Conservation (phyloP, 2,113 vertebrate genomes). For the Pseudorhombus dupliciocellatus region DNA sequence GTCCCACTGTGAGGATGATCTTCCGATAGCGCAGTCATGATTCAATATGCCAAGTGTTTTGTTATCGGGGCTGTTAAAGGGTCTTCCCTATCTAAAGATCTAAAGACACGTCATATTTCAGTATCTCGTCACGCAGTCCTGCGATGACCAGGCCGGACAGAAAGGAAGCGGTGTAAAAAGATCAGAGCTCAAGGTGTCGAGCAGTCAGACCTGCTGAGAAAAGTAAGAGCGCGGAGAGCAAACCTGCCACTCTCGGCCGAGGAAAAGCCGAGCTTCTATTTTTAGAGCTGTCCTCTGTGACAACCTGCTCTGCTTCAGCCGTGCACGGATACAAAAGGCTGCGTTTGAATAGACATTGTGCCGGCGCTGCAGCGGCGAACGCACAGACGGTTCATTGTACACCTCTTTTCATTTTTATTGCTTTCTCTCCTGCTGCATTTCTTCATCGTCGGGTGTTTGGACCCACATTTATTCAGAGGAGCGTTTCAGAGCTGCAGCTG, state of each 20-base stretch:
- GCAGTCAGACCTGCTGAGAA: conserved; percentile 43
- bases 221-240: conserved; percentile 44
- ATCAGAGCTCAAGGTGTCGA: conserved; percentile 45
- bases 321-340: conserved; percentile 59
- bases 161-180: conserved; percentile 30
- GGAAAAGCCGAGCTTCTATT: conserved; percentile 75
- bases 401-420: neutral
- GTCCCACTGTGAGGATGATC: conserved; percentile 25
- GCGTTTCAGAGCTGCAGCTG: neutral
- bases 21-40: neutral
- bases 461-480: neutral
- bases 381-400: conserved; percentile 24
- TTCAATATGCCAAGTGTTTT: conserved; percentile 8
- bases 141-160: conserved; percentile 11
- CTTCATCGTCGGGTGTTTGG: conserved; percentile 2
- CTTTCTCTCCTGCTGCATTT: neutral
- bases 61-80: conserved; percentile 15
- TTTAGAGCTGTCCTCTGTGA: conserved; percentile 80
- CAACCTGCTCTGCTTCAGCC: conserved; percentile 68
- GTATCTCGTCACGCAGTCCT: neutral
- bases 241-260: conserved; percentile 73
- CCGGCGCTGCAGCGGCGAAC: conserved; percentile 10
- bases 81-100: neutral
- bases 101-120: neutral
- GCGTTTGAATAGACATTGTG: conserved; percentile 44